A percentile compares a stretch with the other conserved stretches of the same genome.
phyloP scores from a whole-genome alignment of 1,140 invertebrate genomes.

The Bombus superbus region DNA sequence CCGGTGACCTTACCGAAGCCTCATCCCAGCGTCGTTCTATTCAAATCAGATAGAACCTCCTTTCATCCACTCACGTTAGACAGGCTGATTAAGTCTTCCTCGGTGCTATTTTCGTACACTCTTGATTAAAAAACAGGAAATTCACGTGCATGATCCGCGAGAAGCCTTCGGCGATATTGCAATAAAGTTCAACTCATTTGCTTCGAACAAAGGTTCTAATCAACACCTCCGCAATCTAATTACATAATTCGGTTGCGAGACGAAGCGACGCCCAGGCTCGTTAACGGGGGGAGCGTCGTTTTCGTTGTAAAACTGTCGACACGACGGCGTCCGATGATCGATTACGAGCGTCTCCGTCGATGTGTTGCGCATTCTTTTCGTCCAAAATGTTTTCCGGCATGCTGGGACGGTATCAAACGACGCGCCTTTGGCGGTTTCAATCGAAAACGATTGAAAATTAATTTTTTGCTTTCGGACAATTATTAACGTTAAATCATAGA shows the following conservation, averaged over 20 bases:
- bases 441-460: not conserved
- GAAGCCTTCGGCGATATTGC: not conserved
- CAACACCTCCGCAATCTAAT: constrained; percentile 7
- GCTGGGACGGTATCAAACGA: too few relatives aligned
- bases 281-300: constrained; percentile 1
- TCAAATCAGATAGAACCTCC: constrained; percentile 71
- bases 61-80: constrained; percentile 69
- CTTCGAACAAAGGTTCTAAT: constrained; percentile 22
- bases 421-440: too few relatives aligned
- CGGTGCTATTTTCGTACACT: constrained; percentile 58
- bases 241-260: constrained; percentile 5
- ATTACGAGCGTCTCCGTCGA: not conserved
- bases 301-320: not conserved
- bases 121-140: constrained; percentile 65
- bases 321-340: not conserved
- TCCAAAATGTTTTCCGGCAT: not conserved
- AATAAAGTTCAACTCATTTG: not conserved
- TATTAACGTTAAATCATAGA: not conserved
- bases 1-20: constrained; percentile 70
- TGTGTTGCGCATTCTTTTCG: not conserved
- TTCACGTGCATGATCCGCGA: constrained; percentile 23
- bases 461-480: not conserved
- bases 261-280: not conserved
- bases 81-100: constrained; percentile 71
- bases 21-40: constrained; percentile 66